Percentiles rank a stretch among this genome's conserved stretches.
Evolutionary conservation across 1,140 invertebrate species (phyloP).

Genomic region (Babylonia areolata): DNA sequence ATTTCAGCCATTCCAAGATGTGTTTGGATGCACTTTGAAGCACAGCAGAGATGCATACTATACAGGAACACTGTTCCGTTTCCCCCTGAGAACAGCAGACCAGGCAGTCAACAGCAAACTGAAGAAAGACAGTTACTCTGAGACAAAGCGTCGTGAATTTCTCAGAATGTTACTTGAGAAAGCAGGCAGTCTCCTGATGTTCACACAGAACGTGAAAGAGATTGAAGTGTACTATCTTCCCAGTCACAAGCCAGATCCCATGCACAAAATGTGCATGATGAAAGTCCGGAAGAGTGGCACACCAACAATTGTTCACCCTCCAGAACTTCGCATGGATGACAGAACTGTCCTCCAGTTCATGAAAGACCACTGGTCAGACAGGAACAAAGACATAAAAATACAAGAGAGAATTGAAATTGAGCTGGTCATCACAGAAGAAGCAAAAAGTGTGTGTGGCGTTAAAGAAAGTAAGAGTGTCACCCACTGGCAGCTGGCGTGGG

Average conservation of each 20-base stretch:
- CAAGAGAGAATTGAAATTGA: conserved; percentile 9
- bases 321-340: neutral
- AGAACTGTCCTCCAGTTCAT: neutral
- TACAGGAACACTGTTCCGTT: conserved; percentile 67
- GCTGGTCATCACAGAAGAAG: neutral
- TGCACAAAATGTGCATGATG: neutral
- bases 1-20: conserved; percentile 54
- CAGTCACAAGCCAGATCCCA: neutral
- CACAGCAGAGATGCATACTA: conserved; percentile 40
- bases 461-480: neutral
- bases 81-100: conserved; percentile 59
- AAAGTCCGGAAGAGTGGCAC: neutral
- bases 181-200: conserved; percentile 66
- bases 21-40: conserved; percentile 61
- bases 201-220: conserved; percentile 68
- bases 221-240: conserved; percentile 64
- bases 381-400: neutral
- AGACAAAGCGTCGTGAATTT: conserved; percentile 19
- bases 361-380: neutral
- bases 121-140: conserved; percentile 55
- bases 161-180: conserved; percentile 52
- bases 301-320: neutral
- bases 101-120: conserved; percentile 68
- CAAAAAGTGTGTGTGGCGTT: neutral
- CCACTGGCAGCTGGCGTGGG: conserved; percentile 16